phyloP scores from a whole-genome alignment of 2,888 invertebrate species.

The Heteromurus nitidus region DNA sequence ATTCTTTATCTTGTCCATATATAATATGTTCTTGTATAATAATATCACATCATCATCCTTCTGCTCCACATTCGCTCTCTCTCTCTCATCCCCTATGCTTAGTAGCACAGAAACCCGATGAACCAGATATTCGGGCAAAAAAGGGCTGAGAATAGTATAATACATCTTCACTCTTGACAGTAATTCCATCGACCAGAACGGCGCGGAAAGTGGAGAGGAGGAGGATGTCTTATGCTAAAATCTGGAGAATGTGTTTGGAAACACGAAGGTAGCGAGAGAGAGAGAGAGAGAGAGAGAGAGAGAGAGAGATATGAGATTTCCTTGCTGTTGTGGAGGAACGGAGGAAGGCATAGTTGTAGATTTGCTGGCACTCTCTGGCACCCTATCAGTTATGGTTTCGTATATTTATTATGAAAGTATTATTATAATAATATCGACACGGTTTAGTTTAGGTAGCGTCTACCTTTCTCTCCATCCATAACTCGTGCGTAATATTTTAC shows the following conservation, averaged over 20 bases:
- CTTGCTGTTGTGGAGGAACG: too few species aligned
- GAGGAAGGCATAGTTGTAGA: too few species aligned
- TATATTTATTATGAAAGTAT: too few species aligned
- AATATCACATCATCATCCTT: not conserved
- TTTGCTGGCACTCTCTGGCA: not conserved
- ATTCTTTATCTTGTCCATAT: not conserved
- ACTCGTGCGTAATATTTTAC: not conserved
- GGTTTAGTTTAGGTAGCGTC: too few species aligned
- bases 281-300: not conserved
- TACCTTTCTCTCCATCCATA: too few species aligned
- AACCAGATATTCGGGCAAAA: slow-evolving; percentile 26
- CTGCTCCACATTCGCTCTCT: not conserved
- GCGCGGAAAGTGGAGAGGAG: slow-evolving; percentile 18
- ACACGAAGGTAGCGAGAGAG: not conserved
- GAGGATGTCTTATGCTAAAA: slow-evolving; percentile 29
- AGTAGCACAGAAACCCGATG: slow-evolving; percentile 20
- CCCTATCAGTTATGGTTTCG: not conserved
- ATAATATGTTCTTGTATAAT: not conserved
- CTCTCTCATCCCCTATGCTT: not conserved
- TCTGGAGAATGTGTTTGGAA: slow-evolving; percentile 44
- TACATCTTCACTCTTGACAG: slow-evolving; percentile 62
- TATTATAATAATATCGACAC: too few species aligned
- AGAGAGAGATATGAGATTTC: too few species aligned
- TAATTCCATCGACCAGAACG: slow-evolving; percentile 56
- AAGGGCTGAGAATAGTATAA: slow-evolving; percentile 24